Base-by-base conservation (phyloP, 2,797 vertebrate genomes). In the Dendrocincla fuliginosa region DNA sequence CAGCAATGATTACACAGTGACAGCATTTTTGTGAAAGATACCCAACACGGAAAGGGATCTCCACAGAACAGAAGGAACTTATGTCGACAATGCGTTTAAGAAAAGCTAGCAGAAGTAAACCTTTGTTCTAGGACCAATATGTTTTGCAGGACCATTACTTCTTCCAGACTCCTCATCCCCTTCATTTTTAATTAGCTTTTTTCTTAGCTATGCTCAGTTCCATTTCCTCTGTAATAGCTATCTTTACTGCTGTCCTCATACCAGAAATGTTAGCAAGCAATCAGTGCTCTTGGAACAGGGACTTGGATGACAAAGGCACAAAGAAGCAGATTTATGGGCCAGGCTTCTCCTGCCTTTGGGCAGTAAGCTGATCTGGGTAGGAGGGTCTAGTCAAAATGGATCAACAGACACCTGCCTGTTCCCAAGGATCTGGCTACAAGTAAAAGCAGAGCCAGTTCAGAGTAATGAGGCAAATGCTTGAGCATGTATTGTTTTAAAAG, bases 161-260 rank as follows among this genome's bases (percentile, higher is more conserved):
- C 59, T 95, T 82, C 12, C 19, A 70, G 59, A 13, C 32, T 93
- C 24, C 55, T 70, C 67, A 82, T 50, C 15, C 77, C 24, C 52
- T 95, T 77, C 74, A 95, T 95, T 95, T 95, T 96, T 95, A 92
- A 95, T 95, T 84, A 93, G 80, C 16, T 94, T 63, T 95, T 90
- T 76, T n/a, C 70, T 85, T 82, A 73, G 52, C 63, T 76, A 28
- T 6, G 5, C 47, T 69, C 47, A 19, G 6, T 91, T 91, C 82
- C 76, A 92, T 89, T 86, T 86, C 81, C 16, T 3, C 70, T 52
- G 5, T 67, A 89, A 94, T 56, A 63, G 79, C 76, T 52, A 13
- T 50, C 80, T 75, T 87, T 32, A 84, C 28, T 59, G 57, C 73
- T 65, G 49, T 79, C 42, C 59, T 78, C 53, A 13, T 47, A 93